phyloP scores from a whole-genome alignment of 2,113 vertebrate species.

The Stictonetta naevosa region DNA sequence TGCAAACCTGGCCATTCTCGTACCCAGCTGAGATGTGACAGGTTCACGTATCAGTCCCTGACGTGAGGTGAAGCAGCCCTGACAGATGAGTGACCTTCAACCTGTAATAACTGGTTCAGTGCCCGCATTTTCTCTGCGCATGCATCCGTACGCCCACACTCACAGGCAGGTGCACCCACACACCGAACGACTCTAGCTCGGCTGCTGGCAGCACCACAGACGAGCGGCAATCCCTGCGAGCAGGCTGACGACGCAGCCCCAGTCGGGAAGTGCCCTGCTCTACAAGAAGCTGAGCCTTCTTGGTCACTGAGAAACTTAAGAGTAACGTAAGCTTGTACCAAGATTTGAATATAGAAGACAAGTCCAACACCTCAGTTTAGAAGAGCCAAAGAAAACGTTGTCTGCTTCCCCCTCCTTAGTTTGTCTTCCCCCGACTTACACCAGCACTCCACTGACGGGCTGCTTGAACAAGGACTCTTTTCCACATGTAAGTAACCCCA shows the following conservation, averaged over 20 bases:
- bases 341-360: no score
- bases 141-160: background rate
- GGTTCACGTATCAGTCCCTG: background rate
- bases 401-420: background rate
- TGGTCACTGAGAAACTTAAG: background rate
- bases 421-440: background rate
- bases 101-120: background rate
- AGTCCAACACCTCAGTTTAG: background rate
- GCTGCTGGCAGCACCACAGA: background rate
- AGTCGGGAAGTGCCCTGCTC: background rate
- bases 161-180: background rate
- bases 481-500: background rate
- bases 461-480: background rate
- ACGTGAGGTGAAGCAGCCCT: background rate
- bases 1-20: background rate
- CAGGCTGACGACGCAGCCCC: background rate
- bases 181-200: background rate
- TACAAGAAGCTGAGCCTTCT: background rate
- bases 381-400: background rate
- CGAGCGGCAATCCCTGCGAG: background rate
- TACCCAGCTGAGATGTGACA: background rate
- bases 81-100: background rate
- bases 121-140: background rate
- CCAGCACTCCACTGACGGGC: background rate
- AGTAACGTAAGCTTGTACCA: background rate